Evolutionary conservation across 2,888 invertebrate species (phyloP), one percentile per base, ranked within the genome.

Genomic region (Teleogryllus oceanicus): DNA sequence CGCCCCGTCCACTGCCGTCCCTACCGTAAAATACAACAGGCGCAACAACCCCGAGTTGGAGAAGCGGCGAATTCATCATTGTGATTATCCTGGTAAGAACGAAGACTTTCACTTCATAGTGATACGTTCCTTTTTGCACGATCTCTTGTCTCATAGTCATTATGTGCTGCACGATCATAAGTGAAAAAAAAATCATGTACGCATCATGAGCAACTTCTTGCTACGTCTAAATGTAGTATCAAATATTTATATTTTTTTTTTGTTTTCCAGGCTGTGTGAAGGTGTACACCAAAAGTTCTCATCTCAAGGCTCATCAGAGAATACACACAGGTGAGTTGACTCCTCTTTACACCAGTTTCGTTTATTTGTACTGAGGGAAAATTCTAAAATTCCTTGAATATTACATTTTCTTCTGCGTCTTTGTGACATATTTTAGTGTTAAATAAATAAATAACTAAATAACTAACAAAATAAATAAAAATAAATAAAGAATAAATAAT

Each of bases 241-340:
- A 24, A 24, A 24, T 24, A 24, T 24, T 3, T 24, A 3, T 24
- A 37, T 37, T 5, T 37, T 8, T 37, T 1, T 37, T 37, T 37
- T 37, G 8, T 37, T 37, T 91, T 91, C 81, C 91, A 97, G 98
- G 96, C 87, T 98, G 98, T 89, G 92, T 94, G 85, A 98, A 98
- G 90, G 97, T 97, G 83, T 98, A 98, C 89, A 98, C 98, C 84
- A 98, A 98, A 90, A 97, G 97, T 89, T 98, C 97, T 85, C 98
- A 98, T 89, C 91, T 98, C 84, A 98, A 98, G 90, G 98, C 98
- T 83, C 98, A 98, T 89, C 97, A 98, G 88, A 92, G 98, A 88
- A 97, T 98, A 89, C 98, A 98, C 87, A 98, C 98, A 90, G 97
- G 97, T 96, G 91, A 91, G 89, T 86, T 50, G 80, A 79, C 24